These are phyloP conservation scores for Pygocentrus nattereri DNA, from an alignment of 2,797 vertebrate genomes.

Conservation along the genomic window DNA sequence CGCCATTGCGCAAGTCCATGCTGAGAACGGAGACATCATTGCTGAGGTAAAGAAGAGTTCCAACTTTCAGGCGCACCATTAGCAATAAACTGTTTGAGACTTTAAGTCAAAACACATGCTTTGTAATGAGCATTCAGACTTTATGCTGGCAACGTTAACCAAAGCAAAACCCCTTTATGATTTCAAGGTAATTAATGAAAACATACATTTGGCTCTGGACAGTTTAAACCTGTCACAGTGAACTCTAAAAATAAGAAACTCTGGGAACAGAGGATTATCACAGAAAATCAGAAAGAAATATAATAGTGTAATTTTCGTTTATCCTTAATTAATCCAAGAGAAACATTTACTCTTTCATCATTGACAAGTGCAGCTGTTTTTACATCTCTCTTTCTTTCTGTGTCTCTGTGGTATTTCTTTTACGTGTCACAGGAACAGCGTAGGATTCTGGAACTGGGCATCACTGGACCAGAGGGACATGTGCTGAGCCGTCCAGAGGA, in stretches of 20 bases:
- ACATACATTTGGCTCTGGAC: slow-evolving; percentile 13
- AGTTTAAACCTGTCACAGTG: slow-evolving; percentile 16
- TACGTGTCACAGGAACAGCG: slow-evolving; percentile 87
- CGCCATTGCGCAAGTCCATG: slow-evolving; percentile 95
- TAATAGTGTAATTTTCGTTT: neutral
- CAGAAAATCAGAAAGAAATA: neutral
- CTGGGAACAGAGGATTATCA: neutral
- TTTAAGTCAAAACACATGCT: slow-evolving; percentile 30
- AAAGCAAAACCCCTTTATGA: slow-evolving; percentile 32
- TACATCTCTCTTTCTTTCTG: neutral
- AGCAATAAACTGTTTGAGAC: slow-evolving; percentile 29
- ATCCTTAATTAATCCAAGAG: neutral
- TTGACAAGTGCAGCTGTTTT: neutral
- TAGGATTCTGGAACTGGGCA: slow-evolving; percentile 93
- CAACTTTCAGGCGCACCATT: slow-evolving; percentile 4
- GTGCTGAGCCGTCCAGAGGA: slow-evolving; percentile 96
- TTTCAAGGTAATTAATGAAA: slow-evolving; percentile 22
- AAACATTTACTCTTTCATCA: neutral
- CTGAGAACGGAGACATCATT: slow-evolving; percentile 97
- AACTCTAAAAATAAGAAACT: slow-evolving; percentile 26
- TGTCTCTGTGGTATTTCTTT: neutral
- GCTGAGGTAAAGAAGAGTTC: slow-evolving; percentile 84
- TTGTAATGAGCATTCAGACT: slow-evolving; percentile 26
- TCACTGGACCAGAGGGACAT: slow-evolving; percentile 96
- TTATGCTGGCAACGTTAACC: slow-evolving; percentile 34